phyloP scores from a whole-genome alignment of 2,113 vertebrate genomes.

The Myotis lucifugus region DNA sequence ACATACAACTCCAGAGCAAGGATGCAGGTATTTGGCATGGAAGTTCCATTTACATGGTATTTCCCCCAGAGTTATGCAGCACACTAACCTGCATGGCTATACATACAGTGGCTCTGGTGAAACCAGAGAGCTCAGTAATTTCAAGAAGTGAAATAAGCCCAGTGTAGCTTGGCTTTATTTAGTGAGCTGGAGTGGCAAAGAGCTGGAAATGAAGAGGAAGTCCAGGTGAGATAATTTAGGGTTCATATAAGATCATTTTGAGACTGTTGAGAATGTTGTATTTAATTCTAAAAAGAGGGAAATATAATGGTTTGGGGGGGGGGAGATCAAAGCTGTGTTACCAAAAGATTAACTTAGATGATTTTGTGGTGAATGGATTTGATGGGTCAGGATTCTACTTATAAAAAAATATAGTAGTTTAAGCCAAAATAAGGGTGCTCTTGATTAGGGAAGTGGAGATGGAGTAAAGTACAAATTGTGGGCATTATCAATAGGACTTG shows the following conservation, averaged over 20 bases:
- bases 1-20: background rate
- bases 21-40: rapidly evolving
- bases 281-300: background rate
- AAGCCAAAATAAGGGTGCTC: background rate
- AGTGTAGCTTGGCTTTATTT: background rate
- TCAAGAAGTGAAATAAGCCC: background rate
- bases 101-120: background rate
- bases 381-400: background rate
- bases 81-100: background rate
- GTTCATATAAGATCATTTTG: background rate
- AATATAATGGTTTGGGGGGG: background rate
- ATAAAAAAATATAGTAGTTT: background rate
- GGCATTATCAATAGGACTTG: background rate
- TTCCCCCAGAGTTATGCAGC: background rate
- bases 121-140: background rate
- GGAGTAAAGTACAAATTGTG: background rate
- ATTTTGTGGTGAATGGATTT: background rate
- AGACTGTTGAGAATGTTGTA: background rate
- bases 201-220: background rate
- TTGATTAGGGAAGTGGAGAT: background rate
- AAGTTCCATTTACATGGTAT: background rate
- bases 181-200: background rate
- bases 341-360: background rate
- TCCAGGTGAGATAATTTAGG: background rate
- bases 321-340: background rate